Evolutionary conservation across 2,888 invertebrate genomes (phyloP).

Genomic region (Baccha elongata): DNA sequence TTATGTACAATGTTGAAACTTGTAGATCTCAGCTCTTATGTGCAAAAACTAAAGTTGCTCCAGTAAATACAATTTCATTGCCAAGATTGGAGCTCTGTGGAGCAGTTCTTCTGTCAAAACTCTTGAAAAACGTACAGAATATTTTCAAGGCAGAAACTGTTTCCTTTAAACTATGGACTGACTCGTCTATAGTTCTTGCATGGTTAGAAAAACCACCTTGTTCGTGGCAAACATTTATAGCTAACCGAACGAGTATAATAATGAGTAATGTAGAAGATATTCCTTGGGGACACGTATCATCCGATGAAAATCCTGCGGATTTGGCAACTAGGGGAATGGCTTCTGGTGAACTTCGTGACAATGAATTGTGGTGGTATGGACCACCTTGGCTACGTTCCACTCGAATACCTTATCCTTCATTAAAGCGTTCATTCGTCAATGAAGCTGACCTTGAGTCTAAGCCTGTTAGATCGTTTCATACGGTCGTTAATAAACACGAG

Average conservation of each 20-base stretch:
- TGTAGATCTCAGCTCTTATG: too few species aligned
- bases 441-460: constrained; percentile 31
- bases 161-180: constrained; percentile 24
- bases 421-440: neutral
- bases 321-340: constrained; percentile 52
- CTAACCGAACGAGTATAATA: constrained; percentile 43
- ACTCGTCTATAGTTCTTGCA: too few species aligned
- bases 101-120: constrained; percentile 19
- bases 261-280: neutral
- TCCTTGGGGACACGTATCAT: constrained; percentile 51
- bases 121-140: neutral
- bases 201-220: constrained; percentile 46
- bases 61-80: constrained; percentile 8
- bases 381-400: constrained; percentile 15
- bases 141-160: neutral
- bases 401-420: neutral
- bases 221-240: constrained; percentile 57
- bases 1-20: too few species aligned
- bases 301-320: constrained; percentile 60
- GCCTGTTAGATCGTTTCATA: neutral
- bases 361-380: constrained; percentile 41
- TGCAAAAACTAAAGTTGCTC: constrained; percentile 32
- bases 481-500: neutral
- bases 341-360: constrained; percentile 25
- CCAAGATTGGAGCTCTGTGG: constrained; percentile 37